Percentiles rank a stretch among this genome's conserved stretches.
phyloP scores from a whole-genome alignment of 2,113 vertebrate genomes.

The Hydrolagus affinis region DNA sequence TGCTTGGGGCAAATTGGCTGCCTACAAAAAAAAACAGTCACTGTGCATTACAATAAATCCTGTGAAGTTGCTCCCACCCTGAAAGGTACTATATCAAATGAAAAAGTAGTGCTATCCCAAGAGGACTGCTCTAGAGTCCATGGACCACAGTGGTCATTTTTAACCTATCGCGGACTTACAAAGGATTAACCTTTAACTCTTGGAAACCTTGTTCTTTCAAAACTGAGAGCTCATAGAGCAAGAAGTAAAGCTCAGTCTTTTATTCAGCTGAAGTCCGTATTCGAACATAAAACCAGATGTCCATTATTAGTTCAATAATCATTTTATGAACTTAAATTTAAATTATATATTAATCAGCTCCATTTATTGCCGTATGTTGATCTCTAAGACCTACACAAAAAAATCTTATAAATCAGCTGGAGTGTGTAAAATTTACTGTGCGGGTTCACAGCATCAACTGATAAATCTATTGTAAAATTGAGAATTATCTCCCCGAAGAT shows the following conservation, averaged over 20 bases:
- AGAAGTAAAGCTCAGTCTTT: background rate
- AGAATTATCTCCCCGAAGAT: too few species aligned
- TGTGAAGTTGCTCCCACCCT: too few species aligned
- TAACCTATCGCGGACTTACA: too few species aligned
- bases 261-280: background rate
- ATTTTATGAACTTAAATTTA: background rate
- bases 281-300: background rate
- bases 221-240: background rate
- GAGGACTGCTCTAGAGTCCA: too few species aligned
- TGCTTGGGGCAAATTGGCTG: too few species aligned
- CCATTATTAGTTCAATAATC: conserved; percentile 2
- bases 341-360: background rate
- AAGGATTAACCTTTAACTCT: too few species aligned
- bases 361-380: background rate
- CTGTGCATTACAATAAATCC: too few species aligned
- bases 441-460: background rate
- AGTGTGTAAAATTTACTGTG: background rate
- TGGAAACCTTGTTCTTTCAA: too few species aligned
- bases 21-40: too few species aligned
- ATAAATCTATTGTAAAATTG: background rate
- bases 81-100: too few species aligned
- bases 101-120: too few species aligned
- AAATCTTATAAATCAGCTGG: background rate
- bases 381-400: background rate
- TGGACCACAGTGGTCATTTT: too few species aligned